Percentiles rank a stretch among this genome's conserved stretches.
phyloP scores from a whole-genome alignment of 1,140 invertebrate genomes.

The Neodiprion fabricii region DNA sequence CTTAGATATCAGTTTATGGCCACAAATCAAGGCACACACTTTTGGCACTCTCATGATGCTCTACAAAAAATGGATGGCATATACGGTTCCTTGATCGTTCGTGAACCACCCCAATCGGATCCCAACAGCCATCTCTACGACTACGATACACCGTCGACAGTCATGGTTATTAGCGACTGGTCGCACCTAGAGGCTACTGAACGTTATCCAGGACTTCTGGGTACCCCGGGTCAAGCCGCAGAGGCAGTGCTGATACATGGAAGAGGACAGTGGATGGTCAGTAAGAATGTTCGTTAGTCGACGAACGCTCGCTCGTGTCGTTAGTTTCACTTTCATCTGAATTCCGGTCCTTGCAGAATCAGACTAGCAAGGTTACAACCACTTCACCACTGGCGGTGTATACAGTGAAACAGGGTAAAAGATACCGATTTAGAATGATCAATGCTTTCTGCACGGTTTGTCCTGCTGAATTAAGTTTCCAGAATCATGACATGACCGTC shows the following conservation, averaged over 20 bases:
- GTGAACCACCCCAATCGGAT: constrained; percentile 22
- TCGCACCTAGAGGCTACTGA: constrained; percentile 70
- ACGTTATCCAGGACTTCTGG: constrained; percentile 78
- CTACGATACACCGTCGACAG: constrained; percentile 63
- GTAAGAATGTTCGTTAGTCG: constrained; percentile 55
- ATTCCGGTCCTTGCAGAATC: constrained; percentile 15
- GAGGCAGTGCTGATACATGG: constrained; percentile 79
- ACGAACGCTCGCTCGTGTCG: constrained; percentile 61
- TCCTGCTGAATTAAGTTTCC: constrained; percentile 59
- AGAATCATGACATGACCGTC: constrained; percentile 61
- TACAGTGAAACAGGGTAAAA: constrained; percentile 38
- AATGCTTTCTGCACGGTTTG: constrained; percentile 61
- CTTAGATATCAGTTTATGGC: constrained; percentile 50
- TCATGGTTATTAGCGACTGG: constrained; percentile 81
- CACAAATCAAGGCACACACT: constrained; percentile 58
- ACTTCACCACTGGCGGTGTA: constrained; percentile 34
- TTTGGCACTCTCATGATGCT: constrained; percentile 60
- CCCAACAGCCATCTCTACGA: constrained; percentile 43
- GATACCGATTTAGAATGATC: constrained; percentile 63
- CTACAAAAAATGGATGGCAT: constrained; percentile 42
- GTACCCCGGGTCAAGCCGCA: constrained; percentile 78
- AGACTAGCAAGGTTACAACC: constrained; percentile 11
- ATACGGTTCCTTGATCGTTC: constrained; percentile 31
- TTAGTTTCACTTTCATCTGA: constrained; percentile 38
- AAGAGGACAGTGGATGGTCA: constrained; percentile 66